A percentile compares a stretch with the other conserved stretches of the same genome.
phyloP scores from a whole-genome alignment of 2,113 vertebrate genomes.

The Prolemur simus region DNA sequence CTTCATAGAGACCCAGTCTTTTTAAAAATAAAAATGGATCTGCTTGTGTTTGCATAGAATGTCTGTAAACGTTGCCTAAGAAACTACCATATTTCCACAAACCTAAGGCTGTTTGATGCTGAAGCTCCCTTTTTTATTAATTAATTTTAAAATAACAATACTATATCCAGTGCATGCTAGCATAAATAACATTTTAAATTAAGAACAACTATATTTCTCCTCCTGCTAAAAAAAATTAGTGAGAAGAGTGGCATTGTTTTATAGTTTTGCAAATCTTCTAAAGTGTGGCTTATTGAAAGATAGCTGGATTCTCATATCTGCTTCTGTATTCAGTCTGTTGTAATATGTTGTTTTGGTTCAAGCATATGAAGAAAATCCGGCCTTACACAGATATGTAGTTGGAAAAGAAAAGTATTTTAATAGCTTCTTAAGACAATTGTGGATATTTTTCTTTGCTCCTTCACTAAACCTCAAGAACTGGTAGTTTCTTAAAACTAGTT shows the following conservation, averaged over 20 bases:
- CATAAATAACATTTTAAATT: slow-evolving; percentile 38
- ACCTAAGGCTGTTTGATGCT: too few species aligned
- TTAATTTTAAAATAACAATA: slow-evolving; percentile 20
- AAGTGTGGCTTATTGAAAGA: not conserved
- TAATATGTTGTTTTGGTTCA: slow-evolving; percentile 33
- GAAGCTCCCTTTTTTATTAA: not conserved
- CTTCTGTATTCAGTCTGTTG: not conserved
- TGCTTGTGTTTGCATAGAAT: too few species aligned
- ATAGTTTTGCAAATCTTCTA: slow-evolving; percentile 3
- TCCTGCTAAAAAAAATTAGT: not conserved
- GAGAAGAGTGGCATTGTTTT: not conserved
- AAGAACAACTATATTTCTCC: not conserved
- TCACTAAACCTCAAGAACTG: not conserved
- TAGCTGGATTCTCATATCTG: not conserved
- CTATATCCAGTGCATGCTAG: not conserved
- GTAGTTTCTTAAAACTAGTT: slow-evolving; percentile 13
- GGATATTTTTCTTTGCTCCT: slow-evolving; percentile 22
- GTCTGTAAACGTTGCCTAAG: too few species aligned
- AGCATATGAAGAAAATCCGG: slow-evolving; percentile 34
- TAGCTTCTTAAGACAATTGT: not conserved
- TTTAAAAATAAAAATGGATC: too few species aligned
- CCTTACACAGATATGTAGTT: not conserved
- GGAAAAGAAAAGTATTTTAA: slow-evolving; percentile 10
- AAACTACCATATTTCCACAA: too few species aligned
- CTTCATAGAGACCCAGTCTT: too few species aligned